Evolutionary conservation across 2,888 invertebrate genomes (phyloP), one percentile per base, ranked within the genome.

Genomic region (Drosophila neonasuta): DNA sequence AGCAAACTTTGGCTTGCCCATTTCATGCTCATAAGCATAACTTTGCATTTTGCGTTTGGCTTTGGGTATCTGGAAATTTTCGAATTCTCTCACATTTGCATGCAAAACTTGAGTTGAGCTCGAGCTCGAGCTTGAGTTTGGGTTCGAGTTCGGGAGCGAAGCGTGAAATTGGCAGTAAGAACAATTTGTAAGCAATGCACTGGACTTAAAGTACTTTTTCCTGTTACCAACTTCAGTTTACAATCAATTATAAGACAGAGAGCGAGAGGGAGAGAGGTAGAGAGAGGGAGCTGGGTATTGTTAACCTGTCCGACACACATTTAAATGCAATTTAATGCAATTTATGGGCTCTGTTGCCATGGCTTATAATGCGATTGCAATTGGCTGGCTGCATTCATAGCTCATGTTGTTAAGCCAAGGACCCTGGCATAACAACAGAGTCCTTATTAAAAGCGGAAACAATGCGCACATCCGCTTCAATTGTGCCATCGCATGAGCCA

Each of bases 281-380:
- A 15, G 39, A 10, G 32, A 3, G 48, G 0, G 9, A 5, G 44
- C 1, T 5, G 3, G 15, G 66, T 65, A 74, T 83, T 88, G 86
- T 88, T 87, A 87, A 88, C 85, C 88, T 88, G 88, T 89, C 88
- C 88, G 84, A 77, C 87, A 87, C 88, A 88, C 88, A 88, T 87
- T 89, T 88, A 89, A 88, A 88, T 88, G 88, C 84, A 83, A 88
- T 88, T 89, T 87, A 85, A 86, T 83, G 80, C 80, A 89, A 88
- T 89, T 88, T 89, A 88, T 88, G 78, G 69, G 64, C 59, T 50
- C 75, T 60, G 58, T 52, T 57, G 52, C 52, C 45, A 55, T 44
- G 50, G 65, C 56, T 44, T 63, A 62, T 67, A 76, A 67, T 76
- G 61, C 74, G 58, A 49, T 72, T 52, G 55, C 73, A 68, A 73